Evolutionary conservation across 2,888 invertebrate genomes (phyloP).

Genomic region (Serrognathus titanus): DNA sequence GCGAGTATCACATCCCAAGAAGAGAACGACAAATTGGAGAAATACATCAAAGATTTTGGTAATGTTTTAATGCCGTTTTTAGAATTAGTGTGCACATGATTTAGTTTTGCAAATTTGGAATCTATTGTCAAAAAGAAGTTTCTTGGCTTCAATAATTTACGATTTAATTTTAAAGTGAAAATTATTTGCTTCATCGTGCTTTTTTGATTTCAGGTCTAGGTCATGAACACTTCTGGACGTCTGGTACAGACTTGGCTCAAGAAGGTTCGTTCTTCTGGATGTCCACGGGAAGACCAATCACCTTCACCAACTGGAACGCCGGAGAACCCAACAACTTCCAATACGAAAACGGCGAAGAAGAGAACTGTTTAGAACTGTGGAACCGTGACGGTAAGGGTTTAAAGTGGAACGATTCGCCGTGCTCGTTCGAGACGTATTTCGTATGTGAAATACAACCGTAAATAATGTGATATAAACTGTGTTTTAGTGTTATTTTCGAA

Average conservation of each 20-base stretch:
- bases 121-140: background rate
- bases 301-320: slow-evolving; percentile 91
- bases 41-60: slow-evolving; percentile 88
- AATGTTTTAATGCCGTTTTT: slow-evolving; percentile 32
- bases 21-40: slow-evolving; percentile 86
- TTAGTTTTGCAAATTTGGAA: background rate
- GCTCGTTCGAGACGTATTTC: slow-evolving; percentile 89
- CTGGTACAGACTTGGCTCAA: slow-evolving; percentile 86
- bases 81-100: slow-evolving; percentile 8
- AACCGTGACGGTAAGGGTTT: slow-evolving; percentile 88
- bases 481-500: no score
- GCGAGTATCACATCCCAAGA: slow-evolving; percentile 87
- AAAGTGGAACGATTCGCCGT: slow-evolving; percentile 92
- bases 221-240: slow-evolving; percentile 91
- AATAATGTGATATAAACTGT: background rate
- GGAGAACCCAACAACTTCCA: slow-evolving; percentile 93
- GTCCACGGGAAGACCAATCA: slow-evolving; percentile 83
- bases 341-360: slow-evolving; percentile 90
- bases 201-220: slow-evolving; percentile 65
- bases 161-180: no score
- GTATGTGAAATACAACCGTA: slow-evolving; percentile 75
- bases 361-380: slow-evolving; percentile 88
- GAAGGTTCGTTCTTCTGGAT: slow-evolving; percentile 93
- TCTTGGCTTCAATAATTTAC: no score
- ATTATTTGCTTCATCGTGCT: no score